phyloP scores from a whole-genome alignment of 2,888 invertebrate genomes.

The Caenorhabditis afra region DNA sequence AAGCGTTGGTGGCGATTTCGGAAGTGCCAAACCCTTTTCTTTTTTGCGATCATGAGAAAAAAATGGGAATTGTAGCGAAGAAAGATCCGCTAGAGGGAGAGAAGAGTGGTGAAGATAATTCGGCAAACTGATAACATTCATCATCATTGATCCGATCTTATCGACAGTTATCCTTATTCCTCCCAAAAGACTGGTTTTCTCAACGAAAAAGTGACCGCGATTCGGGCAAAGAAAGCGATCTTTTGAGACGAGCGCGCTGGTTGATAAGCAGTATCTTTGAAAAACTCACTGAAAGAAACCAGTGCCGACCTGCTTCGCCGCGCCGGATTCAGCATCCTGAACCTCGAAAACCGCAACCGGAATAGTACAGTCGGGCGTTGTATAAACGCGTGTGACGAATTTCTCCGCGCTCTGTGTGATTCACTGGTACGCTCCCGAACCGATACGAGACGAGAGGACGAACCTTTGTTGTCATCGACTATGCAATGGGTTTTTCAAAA shows the following conservation, averaged over 20 bases:
- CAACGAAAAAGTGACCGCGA: too few species aligned
- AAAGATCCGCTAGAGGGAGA: neutral
- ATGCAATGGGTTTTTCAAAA: neutral
- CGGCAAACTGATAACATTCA: slow-evolving; percentile 14
- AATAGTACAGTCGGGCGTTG: neutral
- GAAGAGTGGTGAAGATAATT: slow-evolving; percentile 1
- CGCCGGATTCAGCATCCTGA: neutral
- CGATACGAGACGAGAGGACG: neutral
- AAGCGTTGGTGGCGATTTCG: neutral
- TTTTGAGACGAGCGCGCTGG: too few species aligned
- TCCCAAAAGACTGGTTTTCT: neutral
- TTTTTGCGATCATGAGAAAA: neutral
- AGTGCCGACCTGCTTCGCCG: neutral
- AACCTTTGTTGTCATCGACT: neutral
- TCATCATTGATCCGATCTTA: slow-evolving; percentile 5
- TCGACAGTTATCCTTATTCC: neutral
- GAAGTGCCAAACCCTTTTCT: neutral
- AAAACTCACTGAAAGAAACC: neutral
- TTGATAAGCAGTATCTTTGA: too few species aligned
- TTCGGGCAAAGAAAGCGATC: too few species aligned
- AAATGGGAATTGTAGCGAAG: neutral
- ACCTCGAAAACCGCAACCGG: neutral
- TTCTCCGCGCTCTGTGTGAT: neutral
- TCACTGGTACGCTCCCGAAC: neutral
- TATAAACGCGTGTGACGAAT: neutral